phyloP scores from a whole-genome alignment of 2,113 vertebrate species.

The Cryptoleucopteryx plumbea region DNA sequence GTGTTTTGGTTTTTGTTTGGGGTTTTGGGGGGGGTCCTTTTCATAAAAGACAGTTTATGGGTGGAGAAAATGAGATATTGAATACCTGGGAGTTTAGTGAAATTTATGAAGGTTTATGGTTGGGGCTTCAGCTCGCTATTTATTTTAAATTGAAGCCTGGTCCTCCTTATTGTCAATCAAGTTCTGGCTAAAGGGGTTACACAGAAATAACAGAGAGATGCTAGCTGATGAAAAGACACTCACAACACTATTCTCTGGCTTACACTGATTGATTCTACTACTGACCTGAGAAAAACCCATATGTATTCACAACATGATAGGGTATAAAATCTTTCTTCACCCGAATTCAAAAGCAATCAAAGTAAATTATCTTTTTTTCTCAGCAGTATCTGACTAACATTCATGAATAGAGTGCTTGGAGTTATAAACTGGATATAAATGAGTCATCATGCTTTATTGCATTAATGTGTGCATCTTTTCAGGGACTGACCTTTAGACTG shows the following conservation, averaged over 20 bases:
- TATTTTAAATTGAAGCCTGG: background rate
- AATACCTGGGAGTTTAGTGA: background rate
- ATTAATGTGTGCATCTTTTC: constrained; percentile 38
- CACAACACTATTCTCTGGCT: background rate
- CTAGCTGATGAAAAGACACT: background rate
- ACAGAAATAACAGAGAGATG: background rate
- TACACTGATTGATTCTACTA: background rate
- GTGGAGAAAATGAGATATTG: background rate
- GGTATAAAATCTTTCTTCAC: background rate
- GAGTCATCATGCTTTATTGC: background rate
- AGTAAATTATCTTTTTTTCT: constrained; percentile 13
- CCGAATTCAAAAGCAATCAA: background rate
- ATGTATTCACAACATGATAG: background rate
- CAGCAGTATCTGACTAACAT: background rate
- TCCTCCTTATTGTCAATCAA: background rate
- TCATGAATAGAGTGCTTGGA: background rate
- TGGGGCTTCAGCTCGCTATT: background rate
- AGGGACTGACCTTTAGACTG: constrained; percentile 48
- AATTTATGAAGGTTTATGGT: background rate
- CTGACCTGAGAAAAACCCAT: background rate
- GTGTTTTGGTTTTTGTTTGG: background rate
- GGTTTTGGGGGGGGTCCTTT: accelerated
- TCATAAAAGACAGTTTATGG: background rate
- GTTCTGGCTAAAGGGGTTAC: background rate
- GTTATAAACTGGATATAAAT: background rate